Percentiles rank a stretch among this genome's conserved stretches.
Conservation (phyloP, 2,888 invertebrate species). For the Ctena decussata region DNA sequence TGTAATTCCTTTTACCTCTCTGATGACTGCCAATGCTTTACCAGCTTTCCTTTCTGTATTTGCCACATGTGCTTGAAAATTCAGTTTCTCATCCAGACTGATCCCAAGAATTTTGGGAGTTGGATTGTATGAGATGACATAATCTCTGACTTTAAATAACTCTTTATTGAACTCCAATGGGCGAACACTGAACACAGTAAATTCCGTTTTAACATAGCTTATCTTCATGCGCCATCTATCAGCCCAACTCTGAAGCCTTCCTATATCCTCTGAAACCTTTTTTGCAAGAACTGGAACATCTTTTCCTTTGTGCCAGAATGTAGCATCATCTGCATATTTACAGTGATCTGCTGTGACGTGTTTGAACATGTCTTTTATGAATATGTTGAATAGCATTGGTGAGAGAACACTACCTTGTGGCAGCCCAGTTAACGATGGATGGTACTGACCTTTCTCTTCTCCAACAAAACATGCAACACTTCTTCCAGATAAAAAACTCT, state of each 20-base stretch:
- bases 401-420: slow-evolving; percentile 43
- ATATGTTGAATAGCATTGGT: slow-evolving; percentile 41
- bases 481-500: not conserved
- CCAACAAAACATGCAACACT: not conserved
- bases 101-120: not conserved
- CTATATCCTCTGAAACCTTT: not conserved
- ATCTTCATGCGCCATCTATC: slow-evolving; percentile 22
- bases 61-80: not conserved
- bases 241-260: not conserved
- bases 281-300: not conserved
- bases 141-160: not conserved
- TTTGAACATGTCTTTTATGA: slow-evolving; percentile 13
- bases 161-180: not conserved
- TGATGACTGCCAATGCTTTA: not conserved
- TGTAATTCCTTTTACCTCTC: not conserved
- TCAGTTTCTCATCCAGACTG: not conserved
- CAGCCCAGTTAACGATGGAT: slow-evolving; percentile 2
- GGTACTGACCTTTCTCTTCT: not conserved
- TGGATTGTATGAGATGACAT: not conserved
- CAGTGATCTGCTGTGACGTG: not conserved
- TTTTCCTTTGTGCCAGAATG: slow-evolving; percentile 25
- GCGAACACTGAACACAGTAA: not conserved
- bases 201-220: slow-evolving; percentile 3
- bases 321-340: slow-evolving; percentile 48
- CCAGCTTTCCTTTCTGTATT: not conserved